These are phyloP conservation scores for Gastracanthus pulcherrimus DNA, from an alignment of 2,888 invertebrate genomes.

Conservation along the genomic window DNA sequence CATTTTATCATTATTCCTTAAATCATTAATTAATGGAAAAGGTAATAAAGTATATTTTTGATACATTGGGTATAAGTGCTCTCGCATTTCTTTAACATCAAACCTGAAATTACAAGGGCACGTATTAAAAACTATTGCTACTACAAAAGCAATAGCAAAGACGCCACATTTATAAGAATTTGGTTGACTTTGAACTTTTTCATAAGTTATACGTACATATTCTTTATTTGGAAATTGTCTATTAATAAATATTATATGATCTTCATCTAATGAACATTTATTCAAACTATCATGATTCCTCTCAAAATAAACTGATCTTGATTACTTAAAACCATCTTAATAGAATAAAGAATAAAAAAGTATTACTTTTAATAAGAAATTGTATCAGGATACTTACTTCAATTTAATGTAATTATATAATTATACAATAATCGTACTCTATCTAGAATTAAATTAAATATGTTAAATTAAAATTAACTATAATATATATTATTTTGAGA, in stretches of 20 bases:
- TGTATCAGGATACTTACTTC: background rate
- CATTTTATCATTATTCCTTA: background rate
- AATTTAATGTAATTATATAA: background rate
- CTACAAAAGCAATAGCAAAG: conserved; percentile 17
- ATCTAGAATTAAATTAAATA: too few species aligned
- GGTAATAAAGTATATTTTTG: background rate
- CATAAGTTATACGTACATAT: background rate
- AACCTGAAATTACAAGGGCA: background rate
- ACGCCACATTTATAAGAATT: background rate
- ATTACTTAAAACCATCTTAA: background rate
- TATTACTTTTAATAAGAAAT: background rate
- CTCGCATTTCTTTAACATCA: background rate
- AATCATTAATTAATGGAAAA: background rate
- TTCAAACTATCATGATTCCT: background rate
- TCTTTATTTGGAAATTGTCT: background rate
- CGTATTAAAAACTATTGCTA: background rate
- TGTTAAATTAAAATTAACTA: too few species aligned
- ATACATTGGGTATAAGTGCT: background rate
- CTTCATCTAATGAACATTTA: background rate
- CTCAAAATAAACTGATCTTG: background rate
- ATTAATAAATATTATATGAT: background rate
- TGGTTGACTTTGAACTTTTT: conserved; percentile 10
- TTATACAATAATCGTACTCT: too few species aligned
- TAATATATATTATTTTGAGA: too few species aligned
- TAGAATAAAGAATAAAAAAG: too few species aligned